phyloP scores from a whole-genome alignment of 2,797 vertebrate species.

The Oophaga sylvatica region DNA sequence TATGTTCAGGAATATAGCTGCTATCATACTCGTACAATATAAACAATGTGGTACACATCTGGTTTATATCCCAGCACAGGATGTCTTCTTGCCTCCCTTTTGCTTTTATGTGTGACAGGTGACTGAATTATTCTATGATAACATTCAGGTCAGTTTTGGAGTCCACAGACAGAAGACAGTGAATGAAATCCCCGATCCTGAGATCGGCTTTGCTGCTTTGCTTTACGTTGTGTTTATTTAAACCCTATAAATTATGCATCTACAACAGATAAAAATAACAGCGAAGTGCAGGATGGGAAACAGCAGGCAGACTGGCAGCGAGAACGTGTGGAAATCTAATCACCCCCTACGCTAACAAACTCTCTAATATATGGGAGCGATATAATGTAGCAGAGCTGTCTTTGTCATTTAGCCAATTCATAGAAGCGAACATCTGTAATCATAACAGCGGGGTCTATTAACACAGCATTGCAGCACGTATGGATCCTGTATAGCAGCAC shows the following conservation, averaged over 20 bases:
- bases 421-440: too few species aligned
- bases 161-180: constrained; percentile 10
- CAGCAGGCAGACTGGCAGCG: constrained; percentile 24
- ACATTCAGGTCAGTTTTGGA: neutral
- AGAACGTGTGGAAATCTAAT: constrained; percentile 18
- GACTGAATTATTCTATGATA: neutral
- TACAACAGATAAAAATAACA: constrained; percentile 55
- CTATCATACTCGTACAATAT: too few species aligned
- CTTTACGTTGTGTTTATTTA: constrained; percentile 38
- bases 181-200: constrained; percentile 17
- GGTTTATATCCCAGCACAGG: neutral
- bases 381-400: neutral
- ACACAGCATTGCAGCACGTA: too few species aligned
- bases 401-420: neutral
- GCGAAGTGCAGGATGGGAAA: constrained; percentile 42
- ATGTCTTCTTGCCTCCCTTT: neutral
- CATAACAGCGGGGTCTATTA: too few species aligned
- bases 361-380: neutral
- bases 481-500: too few species aligned
- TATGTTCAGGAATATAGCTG: neutral
- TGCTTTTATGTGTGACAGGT: neutral
- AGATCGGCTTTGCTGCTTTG: neutral
- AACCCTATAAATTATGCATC: constrained; percentile 56
- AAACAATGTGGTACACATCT: neutral
- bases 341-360: neutral